Percentiles rank a stretch among this genome's conserved stretches.
These are phyloP conservation scores for Sarotherodon lohbergeri DNA, from an alignment of 2,113 vertebrate species.

Conservation along the genomic window DNA sequence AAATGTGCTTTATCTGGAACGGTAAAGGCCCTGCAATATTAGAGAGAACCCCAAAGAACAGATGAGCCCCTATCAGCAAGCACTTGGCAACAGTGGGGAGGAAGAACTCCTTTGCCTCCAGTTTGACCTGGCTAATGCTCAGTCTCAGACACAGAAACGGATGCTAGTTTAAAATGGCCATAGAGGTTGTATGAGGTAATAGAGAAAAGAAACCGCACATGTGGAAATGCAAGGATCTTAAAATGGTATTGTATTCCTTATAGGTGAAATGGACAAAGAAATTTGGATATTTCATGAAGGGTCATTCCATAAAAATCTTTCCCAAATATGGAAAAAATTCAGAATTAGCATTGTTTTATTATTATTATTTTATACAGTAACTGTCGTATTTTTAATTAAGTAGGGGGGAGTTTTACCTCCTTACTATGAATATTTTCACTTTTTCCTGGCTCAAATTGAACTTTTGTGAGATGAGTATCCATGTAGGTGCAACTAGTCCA, in stretches of 20 bases:
- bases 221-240: not conserved
- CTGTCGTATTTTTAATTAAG: not conserved
- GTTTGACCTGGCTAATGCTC: not conserved
- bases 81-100: not conserved
- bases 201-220: not conserved
- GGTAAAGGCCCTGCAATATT: not conserved
- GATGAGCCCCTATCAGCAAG: not conserved
- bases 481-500: not conserved
- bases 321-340: not conserved
- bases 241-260: not conserved
- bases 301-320: not conserved
- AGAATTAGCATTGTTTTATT: not conserved
- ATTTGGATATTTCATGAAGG: not conserved
- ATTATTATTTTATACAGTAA: not conserved
- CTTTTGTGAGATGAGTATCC: not conserved
- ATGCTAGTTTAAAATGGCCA: not conserved
- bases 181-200: not conserved
- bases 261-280: not conserved
- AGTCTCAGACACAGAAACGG: not conserved
- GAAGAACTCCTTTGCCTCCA: not conserved
- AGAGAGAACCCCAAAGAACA: not conserved
- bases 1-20: not conserved
- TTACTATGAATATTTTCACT: not conserved
- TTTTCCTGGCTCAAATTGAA: not conserved
- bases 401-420: not conserved